Evolutionary conservation across 2,113 vertebrate genomes (phyloP).

Genomic region (Callithrix jacchus): DNA sequence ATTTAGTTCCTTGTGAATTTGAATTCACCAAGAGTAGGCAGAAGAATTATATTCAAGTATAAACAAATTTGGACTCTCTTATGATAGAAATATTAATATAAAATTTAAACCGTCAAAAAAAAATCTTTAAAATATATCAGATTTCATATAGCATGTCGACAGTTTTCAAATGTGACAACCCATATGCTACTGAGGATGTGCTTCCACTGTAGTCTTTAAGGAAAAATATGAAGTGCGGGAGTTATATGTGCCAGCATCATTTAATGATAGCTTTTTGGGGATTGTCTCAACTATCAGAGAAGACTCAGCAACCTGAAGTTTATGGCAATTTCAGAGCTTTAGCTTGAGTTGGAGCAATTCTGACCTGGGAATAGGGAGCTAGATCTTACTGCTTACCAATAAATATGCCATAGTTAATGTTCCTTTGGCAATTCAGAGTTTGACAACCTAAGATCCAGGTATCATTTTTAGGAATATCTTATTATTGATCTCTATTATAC

Average conservation of each 20-base stretch:
- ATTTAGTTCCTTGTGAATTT: neutral
- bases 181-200: neutral
- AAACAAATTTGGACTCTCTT: neutral
- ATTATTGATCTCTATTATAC: neutral
- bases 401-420: neutral
- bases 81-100: neutral
- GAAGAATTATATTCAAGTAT: neutral
- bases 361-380: neutral
- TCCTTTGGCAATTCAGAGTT: neutral
- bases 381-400: neutral
- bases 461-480: neutral
- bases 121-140: neutral
- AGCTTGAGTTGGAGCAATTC: neutral
- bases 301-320: no score
- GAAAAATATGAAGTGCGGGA: neutral
- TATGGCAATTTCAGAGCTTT: neutral
- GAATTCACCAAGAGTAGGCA: neutral
- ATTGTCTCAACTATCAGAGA: neutral
- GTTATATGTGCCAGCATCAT: fast-evolving
- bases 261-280: neutral
- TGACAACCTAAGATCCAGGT: neutral
- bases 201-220: neutral
- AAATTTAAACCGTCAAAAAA: neutral
- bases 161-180: neutral
- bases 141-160: neutral